Evolutionary conservation across 1,140 invertebrate genomes (phyloP).

Genomic region (Medauroidea extradentata): DNA sequence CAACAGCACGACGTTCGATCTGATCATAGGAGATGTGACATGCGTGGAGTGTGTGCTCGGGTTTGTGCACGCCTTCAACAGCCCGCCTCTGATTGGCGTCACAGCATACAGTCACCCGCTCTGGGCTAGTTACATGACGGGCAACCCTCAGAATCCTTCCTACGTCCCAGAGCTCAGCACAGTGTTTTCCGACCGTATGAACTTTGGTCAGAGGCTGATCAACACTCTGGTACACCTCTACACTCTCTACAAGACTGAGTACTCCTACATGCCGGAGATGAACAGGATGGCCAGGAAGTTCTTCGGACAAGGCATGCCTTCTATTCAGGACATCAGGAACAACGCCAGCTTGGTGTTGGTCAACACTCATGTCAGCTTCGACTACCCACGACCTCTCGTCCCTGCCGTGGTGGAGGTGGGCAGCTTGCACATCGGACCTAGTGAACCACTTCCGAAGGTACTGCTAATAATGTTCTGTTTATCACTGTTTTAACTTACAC

Average conservation of each 20-base stretch:
- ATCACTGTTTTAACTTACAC: background rate
- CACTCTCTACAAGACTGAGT: background rate
- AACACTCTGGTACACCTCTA: background rate
- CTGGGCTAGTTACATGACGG: slow-evolving; percentile 1
- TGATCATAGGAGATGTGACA: slow-evolving; percentile 1
- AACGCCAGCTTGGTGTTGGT: slow-evolving; percentile 56
- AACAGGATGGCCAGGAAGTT: slow-evolving; percentile 44
- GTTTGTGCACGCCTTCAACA: background rate
- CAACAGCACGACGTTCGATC: background rate
- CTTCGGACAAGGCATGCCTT: slow-evolving; percentile 12
- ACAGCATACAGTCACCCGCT: slow-evolving; percentile 4
- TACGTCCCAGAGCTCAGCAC: background rate
- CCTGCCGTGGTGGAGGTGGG: slow-evolving; percentile 52
- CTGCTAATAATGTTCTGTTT: too few species aligned
- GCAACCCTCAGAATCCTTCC: background rate
- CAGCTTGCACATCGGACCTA: slow-evolving; percentile 46
- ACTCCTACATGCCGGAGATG: slow-evolving; percentile 37
- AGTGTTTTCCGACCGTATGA: background rate
- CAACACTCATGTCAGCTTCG: slow-evolving; percentile 57
- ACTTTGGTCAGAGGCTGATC: background rate
- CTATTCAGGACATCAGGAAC: slow-evolving; percentile 20
- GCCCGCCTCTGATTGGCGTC: slow-evolving; percentile 5
- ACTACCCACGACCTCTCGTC: slow-evolving; percentile 52
- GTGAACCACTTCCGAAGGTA: slow-evolving; percentile 29
- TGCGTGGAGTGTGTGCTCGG: background rate